These are phyloP conservation scores for Melanotaenia duboulayi DNA, from an alignment of 2,113 vertebrate species.

Conservation along the genomic window DNA sequence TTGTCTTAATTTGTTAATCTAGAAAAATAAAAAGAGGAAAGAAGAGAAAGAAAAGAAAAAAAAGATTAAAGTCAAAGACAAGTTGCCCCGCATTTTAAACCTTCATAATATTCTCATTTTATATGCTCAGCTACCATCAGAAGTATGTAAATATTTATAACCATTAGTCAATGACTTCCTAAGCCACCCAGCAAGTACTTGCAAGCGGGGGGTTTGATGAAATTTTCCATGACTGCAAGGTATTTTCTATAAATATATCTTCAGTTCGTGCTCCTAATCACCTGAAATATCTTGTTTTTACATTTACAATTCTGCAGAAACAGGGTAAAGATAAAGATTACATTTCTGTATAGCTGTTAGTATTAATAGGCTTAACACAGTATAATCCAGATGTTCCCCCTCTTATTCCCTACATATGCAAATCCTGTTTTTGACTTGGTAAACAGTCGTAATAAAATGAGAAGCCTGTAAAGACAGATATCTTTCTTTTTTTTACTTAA, in stretches of 20 bases:
- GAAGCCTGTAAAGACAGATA: conserved; percentile 23
- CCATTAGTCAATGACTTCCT: too few species aligned
- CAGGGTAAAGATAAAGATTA: conserved; percentile 40
- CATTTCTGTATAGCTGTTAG: conserved; percentile 60
- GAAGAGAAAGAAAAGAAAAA: too few species aligned
- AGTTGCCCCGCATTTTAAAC: too few species aligned
- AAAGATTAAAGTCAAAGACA: too few species aligned
- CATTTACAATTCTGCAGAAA: conserved; percentile 45
- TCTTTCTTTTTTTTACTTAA: not conserved
- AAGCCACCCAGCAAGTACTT: not conserved
- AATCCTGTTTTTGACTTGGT: conserved; percentile 58
- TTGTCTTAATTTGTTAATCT: too few species aligned
- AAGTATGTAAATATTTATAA: conserved; percentile 1
- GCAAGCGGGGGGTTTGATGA: not conserved
- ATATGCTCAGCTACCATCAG: too few species aligned
- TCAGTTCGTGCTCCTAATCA: conserved; percentile 42
- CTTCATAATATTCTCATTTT: too few species aligned
- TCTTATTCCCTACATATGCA: conserved; percentile 54
- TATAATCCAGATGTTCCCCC: conserved; percentile 59
- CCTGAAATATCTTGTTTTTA: conserved; percentile 49
- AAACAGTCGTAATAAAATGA: conserved; percentile 41
- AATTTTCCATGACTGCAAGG: conserved; percentile 4
- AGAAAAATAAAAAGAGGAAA: too few species aligned
- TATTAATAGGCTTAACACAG: conserved; percentile 61
- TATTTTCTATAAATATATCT: conserved; percentile 18